These are phyloP conservation scores for Drosophila serrata DNA, from an alignment of 1,140 invertebrate genomes.

Conservation along the genomic window DNA sequence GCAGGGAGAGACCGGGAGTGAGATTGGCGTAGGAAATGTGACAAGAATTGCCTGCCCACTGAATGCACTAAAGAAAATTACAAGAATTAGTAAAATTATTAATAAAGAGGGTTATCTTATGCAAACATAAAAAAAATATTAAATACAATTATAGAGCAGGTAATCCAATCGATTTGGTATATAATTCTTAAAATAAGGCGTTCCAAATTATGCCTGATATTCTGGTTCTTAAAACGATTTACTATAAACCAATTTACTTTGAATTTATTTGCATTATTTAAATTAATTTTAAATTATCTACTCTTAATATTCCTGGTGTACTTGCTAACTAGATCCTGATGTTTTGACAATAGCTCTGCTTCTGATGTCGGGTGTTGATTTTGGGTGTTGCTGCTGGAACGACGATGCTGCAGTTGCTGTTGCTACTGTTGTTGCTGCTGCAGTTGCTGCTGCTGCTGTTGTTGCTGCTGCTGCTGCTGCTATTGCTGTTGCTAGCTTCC, in stretches of 20 bases:
- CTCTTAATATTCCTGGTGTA: constrained; percentile 1
- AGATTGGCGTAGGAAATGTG: constrained; percentile 18
- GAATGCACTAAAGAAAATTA: not conserved
- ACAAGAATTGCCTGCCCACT: constrained; percentile 21
- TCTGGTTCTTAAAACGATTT: too few relatives aligned
- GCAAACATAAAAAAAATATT: too few relatives aligned
- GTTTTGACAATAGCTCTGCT: constrained; percentile 57
- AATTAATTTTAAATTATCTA: too few relatives aligned
- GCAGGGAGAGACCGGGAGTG: not conserved
- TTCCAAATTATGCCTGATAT: too few relatives aligned
- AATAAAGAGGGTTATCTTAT: too few relatives aligned
- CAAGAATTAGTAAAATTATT: too few relatives aligned
- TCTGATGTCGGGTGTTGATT: constrained; percentile 28
- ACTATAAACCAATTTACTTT: too few relatives aligned
- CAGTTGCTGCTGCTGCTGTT: not conserved
- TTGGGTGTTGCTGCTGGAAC: constrained; percentile 16
- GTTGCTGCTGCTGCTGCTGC: not conserved
- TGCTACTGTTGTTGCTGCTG: not conserved
- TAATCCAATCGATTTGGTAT: too few relatives aligned
- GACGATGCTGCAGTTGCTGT: not conserved
- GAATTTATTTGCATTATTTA: too few relatives aligned
- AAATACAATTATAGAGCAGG: too few relatives aligned
- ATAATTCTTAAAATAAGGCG: too few relatives aligned
- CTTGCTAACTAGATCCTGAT: constrained; percentile 31
- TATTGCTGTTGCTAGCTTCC: constrained; percentile 1